phyloP scores from a whole-genome alignment of 2,113 vertebrate species.

The Macquaria australasica region DNA sequence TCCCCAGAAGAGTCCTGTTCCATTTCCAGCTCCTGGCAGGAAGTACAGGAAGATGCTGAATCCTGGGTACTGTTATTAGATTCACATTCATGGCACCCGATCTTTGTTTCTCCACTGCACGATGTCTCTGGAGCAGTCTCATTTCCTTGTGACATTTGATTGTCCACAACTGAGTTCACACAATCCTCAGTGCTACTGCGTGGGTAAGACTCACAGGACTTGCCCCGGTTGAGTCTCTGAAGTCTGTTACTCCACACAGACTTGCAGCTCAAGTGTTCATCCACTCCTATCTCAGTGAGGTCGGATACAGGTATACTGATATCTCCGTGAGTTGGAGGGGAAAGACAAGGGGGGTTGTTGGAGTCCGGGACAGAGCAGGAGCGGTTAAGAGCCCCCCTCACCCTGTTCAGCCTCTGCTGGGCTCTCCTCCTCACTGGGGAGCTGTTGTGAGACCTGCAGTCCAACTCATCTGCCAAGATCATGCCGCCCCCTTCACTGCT shows the following conservation, averaged over 20 bases:
- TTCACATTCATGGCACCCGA: constrained; percentile 11
- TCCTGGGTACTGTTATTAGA: constrained; percentile 20
- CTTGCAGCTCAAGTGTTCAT: constrained; percentile 60
- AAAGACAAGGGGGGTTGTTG: constrained; percentile 81
- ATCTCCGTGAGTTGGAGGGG: constrained; percentile 71
- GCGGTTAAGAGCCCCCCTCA: constrained; percentile 80
- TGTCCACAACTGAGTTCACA: background rate
- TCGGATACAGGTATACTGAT: constrained; percentile 80
- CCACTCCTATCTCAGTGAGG: constrained; percentile 82
- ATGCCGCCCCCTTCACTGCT: constrained; percentile 50
- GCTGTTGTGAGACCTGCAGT: constrained; percentile 80
- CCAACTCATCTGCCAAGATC: constrained; percentile 67
- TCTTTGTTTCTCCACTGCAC: background rate
- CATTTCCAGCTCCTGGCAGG: constrained; percentile 51
- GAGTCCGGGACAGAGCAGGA: constrained; percentile 87
- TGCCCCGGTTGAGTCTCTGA: constrained; percentile 60
- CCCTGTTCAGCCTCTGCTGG: constrained; percentile 73
- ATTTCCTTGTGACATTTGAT: background rate
- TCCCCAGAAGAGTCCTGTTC: constrained; percentile 43
- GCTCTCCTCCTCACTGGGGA: constrained; percentile 77
- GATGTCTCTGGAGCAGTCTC: constrained; percentile 16
- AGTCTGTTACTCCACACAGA: constrained; percentile 69
- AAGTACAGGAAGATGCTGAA: constrained; percentile 7
- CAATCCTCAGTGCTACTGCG: constrained; percentile 37
- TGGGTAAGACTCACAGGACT: constrained; percentile 67